Percentiles rank a stretch among this genome's conserved stretches.
Conservation (phyloP, 2,888 invertebrate species). For the Dicroscelio sp. region DNA sequence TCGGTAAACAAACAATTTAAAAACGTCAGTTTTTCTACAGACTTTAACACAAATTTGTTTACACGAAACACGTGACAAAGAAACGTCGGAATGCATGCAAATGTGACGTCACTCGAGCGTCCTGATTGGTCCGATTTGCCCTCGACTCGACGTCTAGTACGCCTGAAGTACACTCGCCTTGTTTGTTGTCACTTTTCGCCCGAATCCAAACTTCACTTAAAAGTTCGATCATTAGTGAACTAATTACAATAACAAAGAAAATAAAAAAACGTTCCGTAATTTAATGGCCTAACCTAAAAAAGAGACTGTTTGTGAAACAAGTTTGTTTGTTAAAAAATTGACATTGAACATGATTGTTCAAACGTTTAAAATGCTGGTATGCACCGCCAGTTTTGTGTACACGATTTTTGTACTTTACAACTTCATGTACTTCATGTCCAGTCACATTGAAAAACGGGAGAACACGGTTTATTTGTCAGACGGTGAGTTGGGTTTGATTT, state of each 20-base stretch:
- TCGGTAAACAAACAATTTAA: background rate
- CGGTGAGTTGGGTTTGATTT: too few relatives aligned
- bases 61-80: conserved; percentile 32
- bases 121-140: background rate
- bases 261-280: too few relatives aligned
- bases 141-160: too few relatives aligned
- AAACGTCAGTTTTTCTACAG: background rate
- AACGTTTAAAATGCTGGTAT: conserved; percentile 89
- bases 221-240: too few relatives aligned
- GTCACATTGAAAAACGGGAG: conserved; percentile 87
- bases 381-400: conserved; percentile 91
- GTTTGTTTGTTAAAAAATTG: too few relatives aligned
- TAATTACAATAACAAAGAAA: too few relatives aligned
- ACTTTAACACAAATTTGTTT: conserved; percentile 24
- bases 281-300: too few relatives aligned
- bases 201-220: background rate
- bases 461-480: background rate
- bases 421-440: conserved; percentile 92
- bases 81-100: too few relatives aligned
- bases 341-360: conserved; percentile 77
- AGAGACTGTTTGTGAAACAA: too few relatives aligned
- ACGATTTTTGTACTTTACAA: conserved; percentile 92
- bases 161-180: background rate
- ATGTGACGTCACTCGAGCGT: background rate
- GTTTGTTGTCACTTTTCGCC: conserved; percentile 12